Conservation (phyloP, 2,797 vertebrate genomes). For the Aldrovandia affinis region DNA sequence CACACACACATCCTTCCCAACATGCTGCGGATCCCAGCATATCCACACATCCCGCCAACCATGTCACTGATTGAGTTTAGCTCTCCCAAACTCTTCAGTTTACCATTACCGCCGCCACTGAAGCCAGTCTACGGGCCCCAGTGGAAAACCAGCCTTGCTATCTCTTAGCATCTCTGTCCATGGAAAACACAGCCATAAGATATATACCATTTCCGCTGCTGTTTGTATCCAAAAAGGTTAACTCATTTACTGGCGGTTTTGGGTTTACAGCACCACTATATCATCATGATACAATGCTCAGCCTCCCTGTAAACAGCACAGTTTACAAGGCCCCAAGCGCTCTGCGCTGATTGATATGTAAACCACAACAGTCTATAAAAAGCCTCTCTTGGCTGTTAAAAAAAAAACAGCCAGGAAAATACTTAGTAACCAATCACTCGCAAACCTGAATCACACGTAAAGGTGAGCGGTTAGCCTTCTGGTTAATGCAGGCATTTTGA, state of each 20-base stretch:
- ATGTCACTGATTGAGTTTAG: constrained; percentile 23
- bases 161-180: constrained; percentile 34
- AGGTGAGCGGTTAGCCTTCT: neutral
- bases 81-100: constrained; percentile 24
- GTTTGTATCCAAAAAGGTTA: constrained; percentile 50
- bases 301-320: constrained; percentile 44
- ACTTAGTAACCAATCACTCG: constrained; percentile 34
- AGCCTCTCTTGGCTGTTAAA: neutral
- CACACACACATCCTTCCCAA: neutral
- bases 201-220: constrained; percentile 40
- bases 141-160: constrained; percentile 23
- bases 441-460: neutral
- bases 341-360: constrained; percentile 45
- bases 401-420: constrained; percentile 23
- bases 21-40: neutral
- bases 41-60: constrained; percentile 23
- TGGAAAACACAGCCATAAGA: constrained; percentile 41
- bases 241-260: constrained; percentile 41
- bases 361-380: constrained; percentile 40
- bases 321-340: constrained; percentile 33
- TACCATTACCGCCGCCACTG: constrained; percentile 18
- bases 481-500: neutral
- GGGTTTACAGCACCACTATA: constrained; percentile 45
- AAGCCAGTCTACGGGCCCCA: constrained; percentile 21
- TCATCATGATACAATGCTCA: constrained; percentile 49